phyloP scores from a whole-genome alignment of 2,797 vertebrate genomes.

The Glossophaga mutica region DNA sequence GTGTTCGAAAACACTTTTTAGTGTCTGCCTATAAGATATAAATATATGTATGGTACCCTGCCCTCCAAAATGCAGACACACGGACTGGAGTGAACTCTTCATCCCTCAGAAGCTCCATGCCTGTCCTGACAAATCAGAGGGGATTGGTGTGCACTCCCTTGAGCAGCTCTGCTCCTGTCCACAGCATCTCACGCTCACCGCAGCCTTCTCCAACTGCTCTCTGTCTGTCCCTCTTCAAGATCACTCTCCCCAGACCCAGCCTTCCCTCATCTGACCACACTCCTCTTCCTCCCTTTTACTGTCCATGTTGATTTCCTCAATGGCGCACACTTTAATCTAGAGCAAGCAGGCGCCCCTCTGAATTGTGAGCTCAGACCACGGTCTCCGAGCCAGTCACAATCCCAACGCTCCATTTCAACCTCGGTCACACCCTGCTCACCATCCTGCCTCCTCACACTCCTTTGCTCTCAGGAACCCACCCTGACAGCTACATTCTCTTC shows the following conservation, averaged over 20 bases:
- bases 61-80: not conserved
- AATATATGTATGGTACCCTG: too few species aligned
- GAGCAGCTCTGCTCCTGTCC: not conserved
- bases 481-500: not conserved
- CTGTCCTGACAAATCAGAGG: too few species aligned
- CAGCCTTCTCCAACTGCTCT: not conserved
- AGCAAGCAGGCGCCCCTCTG: not conserved
- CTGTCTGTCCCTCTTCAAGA: too few species aligned
- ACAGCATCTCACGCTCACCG: not conserved
- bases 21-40: not conserved
- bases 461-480: fast-evolving
- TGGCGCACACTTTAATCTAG: fast-evolving
- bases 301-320: not conserved
- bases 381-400: too few species aligned
- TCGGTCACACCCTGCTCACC: not conserved
- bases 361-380: fast-evolving
- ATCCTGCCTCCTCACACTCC: not conserved
- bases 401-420: not conserved
- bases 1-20: not conserved
- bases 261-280: not conserved
- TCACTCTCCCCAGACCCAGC: not conserved
- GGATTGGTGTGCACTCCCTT: too few species aligned
- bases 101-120: not conserved
- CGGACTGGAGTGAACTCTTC: not conserved
- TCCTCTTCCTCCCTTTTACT: not conserved